Evolutionary conservation across 2,113 vertebrate species (phyloP), one percentile per base, ranked within the genome.

Genomic region (Xiphophorus hellerii): DNA sequence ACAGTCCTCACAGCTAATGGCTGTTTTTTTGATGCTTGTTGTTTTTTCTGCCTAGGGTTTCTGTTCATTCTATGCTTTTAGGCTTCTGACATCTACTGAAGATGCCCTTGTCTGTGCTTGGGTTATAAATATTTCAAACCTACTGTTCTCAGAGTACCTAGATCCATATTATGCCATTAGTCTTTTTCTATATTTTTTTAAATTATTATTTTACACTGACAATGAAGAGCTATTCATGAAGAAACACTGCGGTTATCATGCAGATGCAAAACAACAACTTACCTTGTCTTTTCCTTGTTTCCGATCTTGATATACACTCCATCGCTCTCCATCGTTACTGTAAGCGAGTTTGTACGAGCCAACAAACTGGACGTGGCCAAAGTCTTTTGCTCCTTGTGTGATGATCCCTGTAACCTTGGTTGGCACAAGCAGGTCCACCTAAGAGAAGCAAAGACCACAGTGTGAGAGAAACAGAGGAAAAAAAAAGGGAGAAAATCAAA

Each of bases 201-300:
- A 58, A 64, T 69, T 29, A 13, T 37, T 37, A 37, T 37, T 37
- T 37, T 3, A 37, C 1, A 20, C 35, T 63, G 30, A 31, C 29
- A 31, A 10, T 44, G 22, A 25, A 64, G 3, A 30, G 44, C 54
- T 44, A 17, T 65, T 71, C 15, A 11, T 39, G 28, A 22, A 27
- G 62, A 61, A 7, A 27, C 35, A 28, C 4, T 17, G 25, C n/a
- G 29, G 0, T 25, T 44, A 33, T 37, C 29, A 37, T 37, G 11
- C 31, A 61, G 14, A 5, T 4, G 8, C 5, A 31, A n/a, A 20
- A 30, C 37, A 51, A 72, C 51, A 62, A 33, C 28, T 30, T 93
- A 98, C 98, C 96, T 98, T 99, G 91, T 99, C 97, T 87, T 98
- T 99, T 88, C 95, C 96, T 84, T 99, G 98, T 84, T 99, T 98